Base-by-base conservation (phyloP, 1,140 invertebrate species). In the Harlomillsia oculata region DNA sequence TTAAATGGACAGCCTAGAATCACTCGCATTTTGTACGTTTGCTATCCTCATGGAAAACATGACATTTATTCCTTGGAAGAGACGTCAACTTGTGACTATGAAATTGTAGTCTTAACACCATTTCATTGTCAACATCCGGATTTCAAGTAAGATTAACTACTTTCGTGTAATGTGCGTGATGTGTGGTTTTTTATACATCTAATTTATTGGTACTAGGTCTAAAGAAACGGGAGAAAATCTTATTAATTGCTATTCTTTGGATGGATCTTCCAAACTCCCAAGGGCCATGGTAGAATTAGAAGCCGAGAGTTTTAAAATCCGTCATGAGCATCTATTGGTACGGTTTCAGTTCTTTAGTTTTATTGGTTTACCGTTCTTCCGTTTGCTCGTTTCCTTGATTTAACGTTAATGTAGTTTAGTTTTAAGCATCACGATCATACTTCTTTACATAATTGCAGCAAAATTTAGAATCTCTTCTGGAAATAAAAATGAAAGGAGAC, bases 51-150 rank as follows among this genome's bases (percentile, higher is more conserved):
- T 66, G 83, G 84, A n/a, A 87, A 87, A 65, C 87, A 94, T 66
- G 91, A 96, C 67, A 81, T 97, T 13, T 91, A 88, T 69, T 89
- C 89, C 0, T 76, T 97, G 29, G 93, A 95, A 69, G 94, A 98
- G 74, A 85, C 82, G 0, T 85, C 88, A 0, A 92, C 86, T 0
- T 98, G 95, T 69, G 87, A 92, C 73, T 98, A 98, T 72, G 89
- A 94, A 73, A 82, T 87, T 9, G 80, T 93, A 25, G 83, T 94
- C 9, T 73, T 95, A 5, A 88, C 91, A 2, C 82, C 87, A 2
- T 70, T 84, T 11, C 74, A 97, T 0, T 98, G 94, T 69, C 72
- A 74, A 46, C 92, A 97, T 78, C 90, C 91, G 1, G 80, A 82
- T 63, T 97, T 90, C 67, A 90, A 84, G 78, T 78, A 66, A 66